Evolutionary conservation across 2,888 invertebrate species (phyloP).

Genomic region (Tetragonisca angustula): DNA sequence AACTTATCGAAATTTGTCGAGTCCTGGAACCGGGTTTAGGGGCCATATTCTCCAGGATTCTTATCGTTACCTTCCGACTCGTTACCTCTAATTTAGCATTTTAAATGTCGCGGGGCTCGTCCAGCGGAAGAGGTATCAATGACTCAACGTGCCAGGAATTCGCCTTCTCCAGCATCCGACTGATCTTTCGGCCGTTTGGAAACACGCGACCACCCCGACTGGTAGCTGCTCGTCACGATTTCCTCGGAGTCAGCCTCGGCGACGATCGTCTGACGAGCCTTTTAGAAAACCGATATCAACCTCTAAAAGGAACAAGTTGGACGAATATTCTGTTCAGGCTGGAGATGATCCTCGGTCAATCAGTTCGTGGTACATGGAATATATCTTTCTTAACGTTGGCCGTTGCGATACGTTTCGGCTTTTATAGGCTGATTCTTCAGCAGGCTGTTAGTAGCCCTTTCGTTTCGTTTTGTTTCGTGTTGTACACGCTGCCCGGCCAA

Average conservation of each 20-base stretch:
- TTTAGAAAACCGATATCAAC: slow-evolving; percentile 34
- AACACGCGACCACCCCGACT: slow-evolving; percentile 52
- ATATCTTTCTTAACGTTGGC: background rate
- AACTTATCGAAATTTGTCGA: slow-evolving; percentile 56
- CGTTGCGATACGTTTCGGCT: background rate
- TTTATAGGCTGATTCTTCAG: slow-evolving; percentile 7
- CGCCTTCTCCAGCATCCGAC: slow-evolving; percentile 48
- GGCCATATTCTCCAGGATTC: slow-evolving; percentile 62
- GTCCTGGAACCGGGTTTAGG: slow-evolving; percentile 61
- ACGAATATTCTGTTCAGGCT: background rate
- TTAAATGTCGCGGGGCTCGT: slow-evolving; percentile 55
- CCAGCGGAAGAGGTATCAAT: slow-evolving; percentile 51
- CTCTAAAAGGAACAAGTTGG: background rate
- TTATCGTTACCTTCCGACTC: slow-evolving; percentile 67
- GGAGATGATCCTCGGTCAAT: slow-evolving; percentile 17
- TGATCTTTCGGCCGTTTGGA: slow-evolving; percentile 44
- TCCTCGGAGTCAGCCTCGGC: slow-evolving; percentile 8
- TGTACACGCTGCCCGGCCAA: background rate
- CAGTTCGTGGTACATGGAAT: background rate
- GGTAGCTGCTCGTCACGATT: slow-evolving; percentile 41
- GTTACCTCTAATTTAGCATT: slow-evolving; percentile 70
- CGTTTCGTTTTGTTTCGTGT: background rate
- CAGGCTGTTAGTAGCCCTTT: background rate
- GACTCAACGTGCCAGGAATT: slow-evolving; percentile 70
- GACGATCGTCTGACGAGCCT: slow-evolving; percentile 14